Conservation (phyloP, 2,888 invertebrate genomes). For the Amphipyra berbera region DNA sequence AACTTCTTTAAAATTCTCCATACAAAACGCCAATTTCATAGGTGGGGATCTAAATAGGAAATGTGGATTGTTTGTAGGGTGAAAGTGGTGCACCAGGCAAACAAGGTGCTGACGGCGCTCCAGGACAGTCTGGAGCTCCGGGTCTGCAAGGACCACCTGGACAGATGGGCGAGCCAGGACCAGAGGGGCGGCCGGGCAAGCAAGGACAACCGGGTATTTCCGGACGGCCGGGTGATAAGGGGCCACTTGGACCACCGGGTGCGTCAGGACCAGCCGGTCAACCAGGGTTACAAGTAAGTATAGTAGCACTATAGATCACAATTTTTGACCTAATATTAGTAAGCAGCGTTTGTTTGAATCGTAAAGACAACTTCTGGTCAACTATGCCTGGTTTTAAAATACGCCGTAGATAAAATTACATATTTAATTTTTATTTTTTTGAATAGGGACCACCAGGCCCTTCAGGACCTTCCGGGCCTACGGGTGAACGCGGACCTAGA, state of each 20-base stretch:
- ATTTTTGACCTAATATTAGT: too few species aligned
- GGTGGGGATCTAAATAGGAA: too few species aligned
- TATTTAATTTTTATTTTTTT: background rate
- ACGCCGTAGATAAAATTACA: too few species aligned
- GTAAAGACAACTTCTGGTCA: too few species aligned
- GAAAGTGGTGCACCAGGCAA: slow-evolving; percentile 93
- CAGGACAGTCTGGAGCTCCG: slow-evolving; percentile 91
- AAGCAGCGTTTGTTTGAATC: too few species aligned
- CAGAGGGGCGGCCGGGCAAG: slow-evolving; percentile 92
- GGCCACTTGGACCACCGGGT: slow-evolving; percentile 92
- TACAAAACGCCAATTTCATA: too few species aligned
- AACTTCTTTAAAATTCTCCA: too few species aligned
- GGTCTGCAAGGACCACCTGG: slow-evolving; percentile 93
- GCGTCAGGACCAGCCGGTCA: slow-evolving; percentile 91
- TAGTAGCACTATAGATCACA: background rate
- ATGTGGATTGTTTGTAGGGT: slow-evolving; percentile 82
- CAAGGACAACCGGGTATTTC: slow-evolving; percentile 92
- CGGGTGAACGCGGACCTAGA: slow-evolving; percentile 93
- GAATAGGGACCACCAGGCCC: slow-evolving; percentile 92
- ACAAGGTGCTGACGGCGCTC: slow-evolving; percentile 93
- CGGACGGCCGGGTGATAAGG: slow-evolving; percentile 94
- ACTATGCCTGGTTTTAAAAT: too few species aligned
- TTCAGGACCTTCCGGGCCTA: slow-evolving; percentile 91
- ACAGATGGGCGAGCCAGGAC: slow-evolving; percentile 90
- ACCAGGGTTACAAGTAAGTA: slow-evolving; percentile 92